Evolutionary conservation across 2,113 vertebrate species (phyloP).

Genomic region (Poecilia latipinna): DNA sequence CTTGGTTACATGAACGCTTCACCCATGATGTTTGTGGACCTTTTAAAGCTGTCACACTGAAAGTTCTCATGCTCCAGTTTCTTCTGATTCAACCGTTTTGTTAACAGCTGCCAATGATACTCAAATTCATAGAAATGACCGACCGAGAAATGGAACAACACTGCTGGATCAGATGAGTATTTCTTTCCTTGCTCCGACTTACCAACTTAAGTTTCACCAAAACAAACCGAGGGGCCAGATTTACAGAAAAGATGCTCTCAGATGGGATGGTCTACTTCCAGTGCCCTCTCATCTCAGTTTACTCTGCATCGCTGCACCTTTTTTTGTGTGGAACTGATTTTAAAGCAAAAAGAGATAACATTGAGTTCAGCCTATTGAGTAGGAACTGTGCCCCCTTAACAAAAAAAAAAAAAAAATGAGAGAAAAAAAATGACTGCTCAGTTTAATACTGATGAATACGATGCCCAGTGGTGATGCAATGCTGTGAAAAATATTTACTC

Average conservation of each 20-base stretch:
- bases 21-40: conserved; percentile 16
- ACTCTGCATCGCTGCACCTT: conserved; percentile 13
- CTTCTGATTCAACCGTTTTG: conserved; percentile 24
- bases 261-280: conserved; percentile 17
- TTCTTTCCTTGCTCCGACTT: conserved; percentile 40
- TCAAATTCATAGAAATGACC: conserved; percentile 22
- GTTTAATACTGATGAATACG: conserved; percentile 9
- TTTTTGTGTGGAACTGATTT: background rate
- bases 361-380: conserved; percentile 1
- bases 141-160: conserved; percentile 24
- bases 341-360: background rate
- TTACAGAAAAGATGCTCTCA: conserved; percentile 12
- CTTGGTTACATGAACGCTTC: conserved; percentile 1
- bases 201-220: conserved; percentile 12
- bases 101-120: conserved; percentile 14
- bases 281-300: conserved; percentile 13
- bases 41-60: conserved; percentile 12
- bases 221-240: conserved; percentile 10
- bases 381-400: conserved; percentile 6
- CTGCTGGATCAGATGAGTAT: conserved; percentile 22
- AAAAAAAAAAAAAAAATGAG: background rate
- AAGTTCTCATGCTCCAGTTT: conserved; percentile 31
- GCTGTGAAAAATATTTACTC: background rate
- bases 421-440: conserved; percentile 3
- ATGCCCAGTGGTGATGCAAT: background rate